Evolutionary conservation across 1,140 invertebrate species (phyloP), one percentile per base, ranked within the genome.

Genomic region (Neodiprion virginianus): DNA sequence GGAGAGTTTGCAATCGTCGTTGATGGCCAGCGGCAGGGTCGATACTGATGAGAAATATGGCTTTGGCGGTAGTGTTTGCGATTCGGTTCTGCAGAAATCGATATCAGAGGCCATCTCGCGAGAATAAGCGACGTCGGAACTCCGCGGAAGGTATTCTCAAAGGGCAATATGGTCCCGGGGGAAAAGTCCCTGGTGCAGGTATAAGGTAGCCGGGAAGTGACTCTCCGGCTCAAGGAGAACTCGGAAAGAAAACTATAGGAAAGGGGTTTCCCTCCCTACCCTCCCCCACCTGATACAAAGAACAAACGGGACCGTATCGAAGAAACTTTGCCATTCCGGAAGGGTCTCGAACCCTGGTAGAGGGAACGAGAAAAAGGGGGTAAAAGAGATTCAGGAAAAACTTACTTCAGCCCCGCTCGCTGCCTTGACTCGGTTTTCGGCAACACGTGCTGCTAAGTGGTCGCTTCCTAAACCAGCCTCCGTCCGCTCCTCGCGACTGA

Each of bases 381-480:
- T 61, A 61, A 61, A 61, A 12, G 28, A 40, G 28, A 40, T 12
- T 7, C 14, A 69, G 48, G 70, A 49, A 71, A 71, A 71, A 71
- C 21, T 71, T 71, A 14, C 70, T 48, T 50, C 48, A 14, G 12
- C 70, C 48, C 48, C 21, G 70, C 14, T 48, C 70, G 9, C 11
- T 14, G 53, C 70, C 48, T 49, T 71, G 70, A 71, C 23, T 71
- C 70, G 47, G 40, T 71, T 71, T 71, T 71, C 28, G 70, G 70
- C 48, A 71, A 71, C 70, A 71, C 70, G 70, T 71, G 70, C 48
- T 47, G n/a, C 23, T 50, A 50, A 71, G 70, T 71, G 70, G 48
- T 48, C 70, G 8, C 70, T 71, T 71, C 40, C 70, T 71, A 71
- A 17, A 47, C 21, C 12, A 47, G 67, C 23, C 67, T 61, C 67